A percentile compares a stretch with the other conserved stretches of the same genome.
These are phyloP conservation scores for Exocentrus adspersus DNA, from an alignment of 2,888 invertebrate genomes.

Conservation along the genomic window DNA sequence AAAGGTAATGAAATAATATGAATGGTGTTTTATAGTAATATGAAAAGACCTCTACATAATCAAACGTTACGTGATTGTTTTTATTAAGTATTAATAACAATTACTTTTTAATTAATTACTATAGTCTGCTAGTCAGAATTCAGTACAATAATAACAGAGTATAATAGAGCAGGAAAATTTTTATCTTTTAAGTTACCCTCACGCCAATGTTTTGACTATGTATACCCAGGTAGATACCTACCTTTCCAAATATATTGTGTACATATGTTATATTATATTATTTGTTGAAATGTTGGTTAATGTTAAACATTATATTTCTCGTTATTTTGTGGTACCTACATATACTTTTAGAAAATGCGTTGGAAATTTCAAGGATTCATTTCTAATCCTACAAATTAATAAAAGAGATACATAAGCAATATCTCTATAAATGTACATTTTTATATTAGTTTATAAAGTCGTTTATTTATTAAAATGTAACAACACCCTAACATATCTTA, in stretches of 20 bases:
- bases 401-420: not conserved
- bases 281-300: slow-evolving; percentile 31
- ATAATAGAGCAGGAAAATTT: too few species aligned
- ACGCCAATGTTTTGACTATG: slow-evolving; percentile 30
- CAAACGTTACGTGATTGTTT: slow-evolving; percentile 29
- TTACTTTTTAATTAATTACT: slow-evolving; percentile 7
- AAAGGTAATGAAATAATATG: slow-evolving; percentile 7
- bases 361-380: not conserved
- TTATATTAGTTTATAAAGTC: slow-evolving; percentile 15
- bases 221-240: too few species aligned
- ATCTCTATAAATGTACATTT: slow-evolving; percentile 7
- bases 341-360: slow-evolving; percentile 7
- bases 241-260: slow-evolving; percentile 21
- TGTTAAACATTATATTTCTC: slow-evolving; percentile 31
- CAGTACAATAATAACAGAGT: slow-evolving; percentile 38
- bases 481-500: slow-evolving; percentile 48
- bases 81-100: slow-evolving; percentile 30
- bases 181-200: slow-evolving; percentile 37
- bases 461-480: slow-evolving; percentile 40
- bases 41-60: slow-evolving; percentile 33
- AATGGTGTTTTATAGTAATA: slow-evolving; percentile 12
- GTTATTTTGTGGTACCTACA: slow-evolving; percentile 32
- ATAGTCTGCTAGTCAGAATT: slow-evolving; percentile 38
- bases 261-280: slow-evolving; percentile 22
- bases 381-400: slow-evolving; percentile 9